phyloP scores from a whole-genome alignment of 1,140 invertebrate genomes.

The Drosophila bifasciata region DNA sequence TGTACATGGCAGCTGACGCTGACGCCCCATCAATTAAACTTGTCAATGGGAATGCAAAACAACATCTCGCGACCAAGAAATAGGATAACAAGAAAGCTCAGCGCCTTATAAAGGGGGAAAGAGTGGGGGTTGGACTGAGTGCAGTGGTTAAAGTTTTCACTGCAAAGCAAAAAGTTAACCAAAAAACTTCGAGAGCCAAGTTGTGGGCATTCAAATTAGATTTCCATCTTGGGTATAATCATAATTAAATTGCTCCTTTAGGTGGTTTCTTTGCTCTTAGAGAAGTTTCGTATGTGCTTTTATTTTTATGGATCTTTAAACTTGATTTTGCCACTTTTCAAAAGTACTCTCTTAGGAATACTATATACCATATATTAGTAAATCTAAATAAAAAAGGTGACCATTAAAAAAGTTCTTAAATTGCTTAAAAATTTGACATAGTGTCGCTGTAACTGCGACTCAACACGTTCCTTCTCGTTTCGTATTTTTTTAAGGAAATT shows the following conservation, averaged over 20 bases:
- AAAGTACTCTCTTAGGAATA: too few relatives aligned
- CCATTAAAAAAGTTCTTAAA: too few relatives aligned
- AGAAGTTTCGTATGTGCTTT: too few relatives aligned
- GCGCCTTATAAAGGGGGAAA: not conserved
- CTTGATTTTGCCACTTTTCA: too few relatives aligned
- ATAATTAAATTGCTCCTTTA: conserved; percentile 17
- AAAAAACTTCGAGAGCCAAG: conserved; percentile 15
- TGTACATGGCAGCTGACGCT: conserved; percentile 51
- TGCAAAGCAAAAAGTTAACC: conserved; percentile 28
- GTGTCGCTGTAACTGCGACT: too few relatives aligned
- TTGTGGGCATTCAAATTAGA: conserved; percentile 12
- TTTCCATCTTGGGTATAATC: conserved; percentile 4
- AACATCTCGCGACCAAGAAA: conserved; percentile 16
- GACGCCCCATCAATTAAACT: conserved; percentile 67
- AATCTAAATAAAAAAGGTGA: too few relatives aligned
- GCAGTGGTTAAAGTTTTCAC: not conserved
- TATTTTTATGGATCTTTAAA: too few relatives aligned
- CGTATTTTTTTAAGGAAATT: too few relatives aligned
- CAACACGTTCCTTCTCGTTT: too few relatives aligned
- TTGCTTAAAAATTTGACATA: too few relatives aligned
- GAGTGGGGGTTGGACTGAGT: too few relatives aligned
- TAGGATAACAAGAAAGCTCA: conserved; percentile 23
- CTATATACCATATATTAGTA: too few relatives aligned
- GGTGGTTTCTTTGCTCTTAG: not conserved
- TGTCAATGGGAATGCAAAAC: conserved; percentile 52